phyloP scores from a whole-genome alignment of 2,797 vertebrate genomes.

The Stomatorhinus walkeri region DNA sequence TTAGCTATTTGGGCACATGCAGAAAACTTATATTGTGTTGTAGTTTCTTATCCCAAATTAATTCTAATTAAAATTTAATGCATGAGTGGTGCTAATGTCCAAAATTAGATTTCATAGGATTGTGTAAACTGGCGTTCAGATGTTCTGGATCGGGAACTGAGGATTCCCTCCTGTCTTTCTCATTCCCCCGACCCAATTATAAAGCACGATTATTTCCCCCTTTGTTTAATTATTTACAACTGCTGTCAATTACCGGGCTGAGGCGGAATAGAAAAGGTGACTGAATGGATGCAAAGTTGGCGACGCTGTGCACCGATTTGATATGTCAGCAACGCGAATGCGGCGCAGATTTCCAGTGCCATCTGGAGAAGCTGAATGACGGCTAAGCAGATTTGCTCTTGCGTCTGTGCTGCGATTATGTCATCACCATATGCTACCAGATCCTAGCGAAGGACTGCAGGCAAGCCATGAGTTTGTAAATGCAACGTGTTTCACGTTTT shows the following conservation, averaged over 20 bases:
- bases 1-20: neutral
- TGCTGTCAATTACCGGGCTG: neutral
- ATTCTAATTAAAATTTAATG: conserved; percentile 13
- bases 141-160: neutral
- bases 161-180: neutral
- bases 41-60: neutral
- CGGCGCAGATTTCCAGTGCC: conserved; percentile 23
- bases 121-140: neutral
- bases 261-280: neutral
- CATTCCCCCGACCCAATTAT: neutral
- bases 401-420: conserved; percentile 42
- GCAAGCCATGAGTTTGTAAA: conserved; percentile 37
- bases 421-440: conserved; percentile 41
- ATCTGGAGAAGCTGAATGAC: conserved; percentile 27
- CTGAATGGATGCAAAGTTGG: neutral
- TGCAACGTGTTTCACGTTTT: neutral
- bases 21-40: neutral
- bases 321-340: conserved; percentile 30
- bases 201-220: neutral
- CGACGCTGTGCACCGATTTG: neutral
- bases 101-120: conserved; percentile 12
- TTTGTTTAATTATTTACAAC: conserved; percentile 11
- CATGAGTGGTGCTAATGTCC: neutral
- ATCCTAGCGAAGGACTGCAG: conserved; percentile 24
- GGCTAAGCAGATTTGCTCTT: conserved; percentile 44